These are phyloP conservation scores for Marcusenius ussheri DNA, from an alignment of 2,113 vertebrate genomes.

Conservation along the genomic window DNA sequence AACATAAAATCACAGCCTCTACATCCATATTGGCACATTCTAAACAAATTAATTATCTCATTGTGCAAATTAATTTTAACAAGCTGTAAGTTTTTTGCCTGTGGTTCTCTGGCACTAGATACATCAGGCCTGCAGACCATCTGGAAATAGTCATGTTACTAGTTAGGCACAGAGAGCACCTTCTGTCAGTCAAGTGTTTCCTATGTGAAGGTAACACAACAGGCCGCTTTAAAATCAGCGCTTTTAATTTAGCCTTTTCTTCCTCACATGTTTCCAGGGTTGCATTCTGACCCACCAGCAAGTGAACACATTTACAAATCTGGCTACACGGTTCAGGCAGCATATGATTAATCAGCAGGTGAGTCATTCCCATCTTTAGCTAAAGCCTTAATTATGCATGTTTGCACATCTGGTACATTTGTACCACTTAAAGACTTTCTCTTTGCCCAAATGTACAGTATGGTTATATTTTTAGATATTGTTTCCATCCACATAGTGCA, in stretches of 20 bases:
- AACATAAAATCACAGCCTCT: neutral
- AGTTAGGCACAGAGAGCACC: neutral
- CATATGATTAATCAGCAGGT: slow-evolving; percentile 3
- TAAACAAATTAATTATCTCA: slow-evolving; percentile 1
- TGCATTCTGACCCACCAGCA: neutral
- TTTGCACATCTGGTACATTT: slow-evolving; percentile 12
- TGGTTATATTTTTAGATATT: slow-evolving; percentile 10
- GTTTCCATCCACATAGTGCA: neutral
- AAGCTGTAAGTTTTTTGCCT: slow-evolving; percentile 4
- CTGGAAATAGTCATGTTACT: slow-evolving; percentile 20
- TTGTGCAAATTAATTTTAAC: neutral
- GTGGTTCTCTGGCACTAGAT: neutral
- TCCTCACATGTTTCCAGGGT: neutral
- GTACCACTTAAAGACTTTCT: slow-evolving; percentile 1
- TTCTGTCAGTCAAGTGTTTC: slow-evolving; percentile 6
- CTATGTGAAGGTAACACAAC: neutral
- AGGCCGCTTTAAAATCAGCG: neutral
- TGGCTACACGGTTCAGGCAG: neutral
- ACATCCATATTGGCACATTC: neutral
- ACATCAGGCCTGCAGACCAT: slow-evolving; percentile 3
- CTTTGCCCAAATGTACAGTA: slow-evolving; percentile 3
- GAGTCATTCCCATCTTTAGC: neutral
- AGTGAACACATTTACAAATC: neutral
- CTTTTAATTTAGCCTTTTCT: neutral
- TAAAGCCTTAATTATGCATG: slow-evolving; percentile 11